Base-by-base conservation (phyloP, 2,888 invertebrate genomes). In the Mimachlamys varia region DNA sequence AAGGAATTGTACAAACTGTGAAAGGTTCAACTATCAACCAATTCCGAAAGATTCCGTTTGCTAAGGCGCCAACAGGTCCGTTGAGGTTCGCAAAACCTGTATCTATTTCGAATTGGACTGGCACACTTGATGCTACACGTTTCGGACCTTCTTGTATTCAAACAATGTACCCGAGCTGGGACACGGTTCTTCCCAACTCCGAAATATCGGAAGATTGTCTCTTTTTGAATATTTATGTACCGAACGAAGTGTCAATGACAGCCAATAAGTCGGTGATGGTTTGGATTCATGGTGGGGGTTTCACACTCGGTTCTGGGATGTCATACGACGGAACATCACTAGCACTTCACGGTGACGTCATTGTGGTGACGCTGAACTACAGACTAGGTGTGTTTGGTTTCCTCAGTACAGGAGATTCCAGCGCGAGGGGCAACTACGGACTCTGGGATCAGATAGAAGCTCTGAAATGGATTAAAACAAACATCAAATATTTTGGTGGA, bases 211-310 rank as follows among this genome's bases (percentile, higher is more conserved):
- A 76, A 76, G 33, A 76, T 15, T 76, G 76, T 27, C 76, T 76
- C 33, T 33, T 76, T 33, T 33, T 76, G 22, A 76, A 76, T 33
- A 27, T 76, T 76, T 76, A 76, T 33, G 76, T 76, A 0, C 76
- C 76, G 12, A 3, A 76, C 33, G 33, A 27, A 27, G 27, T 76
- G 7, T 0, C 10, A 76, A 15, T 33, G 12, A 76, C 27, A 33
- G 76, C 76, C 2, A 76, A 76, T 33, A 76, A 76, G 22, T 76
- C 76, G 13, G 76, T 76, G 27, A 76, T 76, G 76, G 76, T 76
- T 76, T 76, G 76, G 76, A 76, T 76, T 76, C 76, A 76, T 15
- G 76, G 76, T 15, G 76, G 76, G 13, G 76, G 76, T 7, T 76
- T 13, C 15, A 10, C 10, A 33, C 0, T 0, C 2, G 76, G 76